Evolutionary conservation across 2,888 invertebrate species (phyloP).

Genomic region (Folsomia manolachei): DNA sequence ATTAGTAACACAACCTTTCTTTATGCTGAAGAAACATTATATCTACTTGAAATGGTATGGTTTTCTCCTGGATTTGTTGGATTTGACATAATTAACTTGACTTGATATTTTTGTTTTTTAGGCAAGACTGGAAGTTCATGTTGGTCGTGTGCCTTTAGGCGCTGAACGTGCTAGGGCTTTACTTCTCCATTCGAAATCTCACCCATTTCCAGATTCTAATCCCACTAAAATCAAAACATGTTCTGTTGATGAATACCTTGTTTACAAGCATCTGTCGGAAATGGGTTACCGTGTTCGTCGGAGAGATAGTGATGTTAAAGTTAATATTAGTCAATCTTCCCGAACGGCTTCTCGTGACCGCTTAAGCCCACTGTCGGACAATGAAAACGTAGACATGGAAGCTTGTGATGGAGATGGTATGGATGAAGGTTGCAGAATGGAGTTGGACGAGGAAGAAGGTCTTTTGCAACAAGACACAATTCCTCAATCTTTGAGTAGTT

Average conservation of each 20-base stretch:
- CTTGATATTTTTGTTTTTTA: constrained; percentile 14
- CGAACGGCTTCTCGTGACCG: not conserved
- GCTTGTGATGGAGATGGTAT: not conserved
- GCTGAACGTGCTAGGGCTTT: constrained; percentile 29
- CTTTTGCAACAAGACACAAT: not conserved
- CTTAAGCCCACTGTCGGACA: not conserved
- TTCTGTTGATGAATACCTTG: constrained; percentile 27
- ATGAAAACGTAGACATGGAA: not conserved
- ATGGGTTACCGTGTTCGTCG: constrained; percentile 26
- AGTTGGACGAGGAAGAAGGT: constrained; percentile 4
- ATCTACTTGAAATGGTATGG: constrained; percentile 31
- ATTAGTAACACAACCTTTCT: constrained; percentile 24
- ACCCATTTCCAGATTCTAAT: constrained; percentile 5
- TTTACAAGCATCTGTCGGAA: constrained; percentile 27
- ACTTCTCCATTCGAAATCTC: constrained; percentile 23
- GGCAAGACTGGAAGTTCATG: constrained; percentile 29
- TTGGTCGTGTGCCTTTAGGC: constrained; percentile 20
- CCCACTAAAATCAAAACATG: constrained; percentile 14
- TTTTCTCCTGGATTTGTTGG: not conserved
- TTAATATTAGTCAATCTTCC: not conserved
- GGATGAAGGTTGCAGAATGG: constrained; percentile 1
- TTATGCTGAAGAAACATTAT: constrained; percentile 34
- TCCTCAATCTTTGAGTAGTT: not conserved
- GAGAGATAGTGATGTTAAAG: constrained; percentile 17
- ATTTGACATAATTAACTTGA: not conserved